Evolutionary conservation across 2,888 invertebrate species (phyloP).

Genomic region (Abrostola triplasia): DNA sequence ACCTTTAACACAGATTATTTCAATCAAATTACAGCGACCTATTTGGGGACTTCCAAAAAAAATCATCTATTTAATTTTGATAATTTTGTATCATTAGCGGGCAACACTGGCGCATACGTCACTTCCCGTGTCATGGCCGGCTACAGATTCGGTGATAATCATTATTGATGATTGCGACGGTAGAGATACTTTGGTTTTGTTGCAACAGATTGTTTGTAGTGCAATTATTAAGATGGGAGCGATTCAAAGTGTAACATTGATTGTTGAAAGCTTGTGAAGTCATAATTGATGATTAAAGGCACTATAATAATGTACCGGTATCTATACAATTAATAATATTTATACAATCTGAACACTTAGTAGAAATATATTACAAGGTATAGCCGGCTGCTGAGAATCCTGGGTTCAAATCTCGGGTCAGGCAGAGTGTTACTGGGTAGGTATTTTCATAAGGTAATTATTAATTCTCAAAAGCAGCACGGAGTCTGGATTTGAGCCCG

Average conservation of each 20-base stretch:
- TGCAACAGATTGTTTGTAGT: slow-evolving; percentile 64
- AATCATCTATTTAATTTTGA: slow-evolving; percentile 42
- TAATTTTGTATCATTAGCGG: slow-evolving; percentile 58
- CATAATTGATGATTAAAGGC: no score
- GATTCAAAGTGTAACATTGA: not conserved
- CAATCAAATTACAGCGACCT: slow-evolving; percentile 34
- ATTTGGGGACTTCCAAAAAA: slow-evolving; percentile 41
- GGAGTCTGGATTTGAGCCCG: no score
- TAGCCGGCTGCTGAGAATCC: no score
- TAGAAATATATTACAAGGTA: no score
- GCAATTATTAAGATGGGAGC: slow-evolving; percentile 47
- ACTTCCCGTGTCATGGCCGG: slow-evolving; percentile 71
- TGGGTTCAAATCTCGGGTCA: no score
- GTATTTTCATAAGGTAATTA: no score
- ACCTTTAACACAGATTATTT: slow-evolving; percentile 7
- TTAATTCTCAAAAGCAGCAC: no score
- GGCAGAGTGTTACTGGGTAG: no score
- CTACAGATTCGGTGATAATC: slow-evolving; percentile 83
- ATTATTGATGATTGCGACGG: slow-evolving; percentile 85
- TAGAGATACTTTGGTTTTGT: slow-evolving; percentile 76
- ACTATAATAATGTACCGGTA: no score
- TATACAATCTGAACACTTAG: no score
- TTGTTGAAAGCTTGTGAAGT: not conserved
- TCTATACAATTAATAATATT: no score
- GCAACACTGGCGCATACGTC: slow-evolving; percentile 63